phyloP scores from a whole-genome alignment of 2,888 invertebrate species.

The Nezara viridula region DNA sequence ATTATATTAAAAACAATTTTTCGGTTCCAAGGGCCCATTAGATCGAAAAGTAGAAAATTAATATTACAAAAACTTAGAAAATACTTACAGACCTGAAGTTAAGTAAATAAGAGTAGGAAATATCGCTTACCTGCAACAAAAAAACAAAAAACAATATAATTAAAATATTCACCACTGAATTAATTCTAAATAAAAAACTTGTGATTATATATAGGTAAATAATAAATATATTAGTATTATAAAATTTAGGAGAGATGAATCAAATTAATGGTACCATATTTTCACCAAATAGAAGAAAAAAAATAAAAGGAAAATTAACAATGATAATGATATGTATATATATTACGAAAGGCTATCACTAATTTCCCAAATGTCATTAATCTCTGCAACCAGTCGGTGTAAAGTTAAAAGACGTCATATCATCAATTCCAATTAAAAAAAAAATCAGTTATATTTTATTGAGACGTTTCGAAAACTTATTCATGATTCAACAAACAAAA shows the following conservation, averaged over 20 bases:
- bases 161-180: neutral
- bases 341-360: neutral
- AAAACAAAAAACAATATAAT: neutral
- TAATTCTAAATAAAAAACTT: neutral
- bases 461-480: neutral
- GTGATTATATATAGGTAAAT: too few relatives aligned
- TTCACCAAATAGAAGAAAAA: neutral
- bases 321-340: neutral
- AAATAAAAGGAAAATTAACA: neutral
- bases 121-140: slow-evolving; percentile 15
- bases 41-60: too few relatives aligned
- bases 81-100: neutral
- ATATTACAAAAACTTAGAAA: too few relatives aligned
- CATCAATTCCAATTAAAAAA: neutral
- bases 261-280: neutral
- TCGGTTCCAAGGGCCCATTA: too few relatives aligned
- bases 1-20: too few relatives aligned
- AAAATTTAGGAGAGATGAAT: neutral
- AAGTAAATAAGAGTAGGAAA: neutral
- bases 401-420: neutral
- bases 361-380: neutral
- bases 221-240: neutral
- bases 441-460: neutral
- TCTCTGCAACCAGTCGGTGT: neutral
- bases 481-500: neutral